phyloP scores from a whole-genome alignment of 2,113 vertebrate genomes.

The Eolophus roseicapilla region DNA sequence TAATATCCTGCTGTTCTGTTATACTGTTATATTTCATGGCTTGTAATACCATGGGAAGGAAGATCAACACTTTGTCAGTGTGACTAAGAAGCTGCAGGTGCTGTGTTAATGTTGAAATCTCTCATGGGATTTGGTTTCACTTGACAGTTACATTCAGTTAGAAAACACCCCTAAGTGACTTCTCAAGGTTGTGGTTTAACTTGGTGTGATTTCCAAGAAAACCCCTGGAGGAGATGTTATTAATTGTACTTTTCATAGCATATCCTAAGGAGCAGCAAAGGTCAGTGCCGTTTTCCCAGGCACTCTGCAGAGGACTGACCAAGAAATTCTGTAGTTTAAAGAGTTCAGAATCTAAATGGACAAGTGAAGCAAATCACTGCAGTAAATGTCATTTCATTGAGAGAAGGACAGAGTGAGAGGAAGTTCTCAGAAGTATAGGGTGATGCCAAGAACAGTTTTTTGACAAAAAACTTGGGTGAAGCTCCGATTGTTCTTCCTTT shows the following conservation, averaged over 20 bases:
- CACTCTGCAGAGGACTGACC: not conserved
- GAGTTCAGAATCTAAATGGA: not conserved
- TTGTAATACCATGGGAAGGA: not conserved
- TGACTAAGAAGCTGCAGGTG: not conserved
- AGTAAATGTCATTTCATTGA: not conserved
- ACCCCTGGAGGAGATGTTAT: not conserved
- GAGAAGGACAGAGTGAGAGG: not conserved
- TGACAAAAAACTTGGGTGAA: not conserved
- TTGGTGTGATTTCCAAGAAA: not conserved
- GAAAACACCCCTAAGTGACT: conserved; percentile 29
- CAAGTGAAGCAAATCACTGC: not conserved
- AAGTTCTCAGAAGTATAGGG: not conserved
- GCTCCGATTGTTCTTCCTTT: not conserved
- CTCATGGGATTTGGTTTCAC: not conserved
- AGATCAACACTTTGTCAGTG: conserved; percentile 8
- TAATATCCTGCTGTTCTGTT: not conserved
- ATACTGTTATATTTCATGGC: not conserved
- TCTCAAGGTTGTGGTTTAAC: conserved; percentile 46
- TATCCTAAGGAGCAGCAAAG: not conserved
- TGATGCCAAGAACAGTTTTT: not conserved
- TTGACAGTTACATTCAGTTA: conserved; percentile 54
- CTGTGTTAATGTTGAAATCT: not conserved
- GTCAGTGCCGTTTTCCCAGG: not conserved
- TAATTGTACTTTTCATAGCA: not conserved
- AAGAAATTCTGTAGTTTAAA: not conserved